Conservation (phyloP, 2,113 vertebrate species). For the Romanogobio albipinnatus region DNA sequence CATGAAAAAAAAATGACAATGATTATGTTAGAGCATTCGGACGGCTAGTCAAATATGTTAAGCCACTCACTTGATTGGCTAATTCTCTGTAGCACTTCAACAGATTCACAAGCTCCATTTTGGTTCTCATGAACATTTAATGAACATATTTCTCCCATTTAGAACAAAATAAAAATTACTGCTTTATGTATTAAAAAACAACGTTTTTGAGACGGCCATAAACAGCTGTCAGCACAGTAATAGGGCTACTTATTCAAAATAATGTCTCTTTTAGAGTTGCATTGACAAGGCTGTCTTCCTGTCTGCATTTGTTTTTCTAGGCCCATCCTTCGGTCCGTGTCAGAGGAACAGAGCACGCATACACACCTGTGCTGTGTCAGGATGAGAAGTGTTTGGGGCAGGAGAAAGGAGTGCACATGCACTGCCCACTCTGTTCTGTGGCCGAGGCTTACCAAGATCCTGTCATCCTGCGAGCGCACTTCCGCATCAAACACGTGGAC, state of each 20-base stretch:
- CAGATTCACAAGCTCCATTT: no score
- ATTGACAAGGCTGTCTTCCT: not conserved
- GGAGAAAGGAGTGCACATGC: conserved; percentile 63
- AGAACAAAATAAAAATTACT: not conserved
- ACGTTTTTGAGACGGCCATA: not conserved
- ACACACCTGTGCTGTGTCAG: conserved; percentile 62
- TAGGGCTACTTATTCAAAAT: not conserved
- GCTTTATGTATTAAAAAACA: not conserved
- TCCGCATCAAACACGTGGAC: conserved; percentile 65
- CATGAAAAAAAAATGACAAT: no score
- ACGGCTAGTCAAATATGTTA: no score
- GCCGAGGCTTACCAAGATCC: conserved; percentile 63
- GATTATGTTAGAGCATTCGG: no score
- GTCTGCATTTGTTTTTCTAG: conserved; percentile 39
- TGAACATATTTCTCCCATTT: not conserved
- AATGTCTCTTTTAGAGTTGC: not conserved
- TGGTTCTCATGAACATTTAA: no score
- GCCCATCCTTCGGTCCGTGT: conserved; percentile 64
- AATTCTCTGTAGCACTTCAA: no score
- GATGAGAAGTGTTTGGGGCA: conserved; percentile 60
- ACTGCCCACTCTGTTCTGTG: conserved; percentile 63
- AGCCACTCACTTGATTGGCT: no score
- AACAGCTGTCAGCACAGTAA: not conserved
- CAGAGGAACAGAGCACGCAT: conserved; percentile 59
- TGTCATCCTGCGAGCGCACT: conserved; percentile 62